Evolutionary conservation across 2,797 vertebrate species (phyloP).

Genomic region (Characodon lateralis): DNA sequence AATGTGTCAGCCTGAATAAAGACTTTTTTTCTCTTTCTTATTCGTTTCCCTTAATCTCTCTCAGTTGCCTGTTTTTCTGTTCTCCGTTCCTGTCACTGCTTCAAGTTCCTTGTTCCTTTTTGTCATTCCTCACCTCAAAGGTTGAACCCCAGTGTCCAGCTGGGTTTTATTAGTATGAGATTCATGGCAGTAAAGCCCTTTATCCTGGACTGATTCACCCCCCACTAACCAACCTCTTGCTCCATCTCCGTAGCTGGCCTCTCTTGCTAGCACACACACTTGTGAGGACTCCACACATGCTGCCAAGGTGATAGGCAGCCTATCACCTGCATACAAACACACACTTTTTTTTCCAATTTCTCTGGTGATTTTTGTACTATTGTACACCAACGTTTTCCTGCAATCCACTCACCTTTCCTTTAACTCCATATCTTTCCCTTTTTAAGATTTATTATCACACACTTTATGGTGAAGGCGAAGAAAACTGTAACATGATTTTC

Average conservation of each 20-base stretch:
- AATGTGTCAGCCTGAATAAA: slow-evolving; percentile 55
- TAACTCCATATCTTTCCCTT: slow-evolving; percentile 15
- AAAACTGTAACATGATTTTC: too few relatives aligned
- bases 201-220: slow-evolving; percentile 47
- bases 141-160: slow-evolving; percentile 62
- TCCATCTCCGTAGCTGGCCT: slow-evolving; percentile 39
- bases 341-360: slow-evolving; percentile 43
- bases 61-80: slow-evolving; percentile 13
- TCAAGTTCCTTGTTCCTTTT: slow-evolving; percentile 44
- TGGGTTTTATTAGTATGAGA: slow-evolving; percentile 74
- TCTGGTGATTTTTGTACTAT: slow-evolving; percentile 42
- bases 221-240: slow-evolving; percentile 14
- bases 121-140: slow-evolving; percentile 47
- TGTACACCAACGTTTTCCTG: slow-evolving; percentile 48
- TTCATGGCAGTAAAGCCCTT: slow-evolving; percentile 70
- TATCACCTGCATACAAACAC: slow-evolving; percentile 42
- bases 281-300: slow-evolving; percentile 24
- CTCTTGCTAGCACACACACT: slow-evolving; percentile 10
- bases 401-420: slow-evolving; percentile 23
- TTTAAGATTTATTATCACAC: slow-evolving; percentile 15
- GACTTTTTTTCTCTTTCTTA: slow-evolving; percentile 22
- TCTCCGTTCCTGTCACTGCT: slow-evolving; percentile 38
- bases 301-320: slow-evolving; percentile 48
- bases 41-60: slow-evolving; percentile 34
- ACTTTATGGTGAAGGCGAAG: neutral